Base-by-base conservation (phyloP, 1,140 invertebrate species). In the Drosophila rufa region DNA sequence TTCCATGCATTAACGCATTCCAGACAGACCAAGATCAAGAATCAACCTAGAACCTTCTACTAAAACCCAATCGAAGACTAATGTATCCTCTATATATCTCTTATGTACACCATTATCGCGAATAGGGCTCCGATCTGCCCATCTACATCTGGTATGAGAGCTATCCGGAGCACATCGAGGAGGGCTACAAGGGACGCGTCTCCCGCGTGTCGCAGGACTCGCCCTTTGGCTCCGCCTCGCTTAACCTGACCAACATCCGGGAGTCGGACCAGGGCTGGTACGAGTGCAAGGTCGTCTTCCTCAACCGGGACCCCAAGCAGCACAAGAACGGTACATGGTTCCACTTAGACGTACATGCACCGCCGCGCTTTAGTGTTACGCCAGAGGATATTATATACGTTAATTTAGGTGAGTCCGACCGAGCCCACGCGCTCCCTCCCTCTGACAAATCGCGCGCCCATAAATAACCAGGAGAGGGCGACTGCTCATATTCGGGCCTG, bases 141-240 rank as follows among this genome's bases (percentile, higher is more conserved):
- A 98, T 98, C 93, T 98, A 98, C 94, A 98, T 98, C 94, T 98
- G 97, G 97, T 99, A 98, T 95, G 97, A 98, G 94, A 97, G 97
- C 92, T 99, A 99, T 93, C 97, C 97, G 77, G 97, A 98, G 58
- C 98, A 99, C 94, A 97, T 96, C 90, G 97, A 96, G 78, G 97
- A 97, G 87, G 97, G 97, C 40, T 99, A 98, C 94, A 96, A 98
- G 92, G 97, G 97, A 56, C 94, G 98, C 57, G 97, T 98, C 83
- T 97, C 97, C 42, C 95, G 97, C 70, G 97, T 98, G 73, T 95
- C 96, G 70, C 95, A 96, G 62, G 97, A 97, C 93, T 97, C 96
- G 30, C 95, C 95, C n/a, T 97, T 96, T 92, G 97, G 97, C 71
- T 95, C 96, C 25, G 98, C 98, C 61, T 98, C 97, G 77, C 97